Evolutionary conservation across 2,888 invertebrate species (phyloP).

Genomic region (Serripes groenlandicus): DNA sequence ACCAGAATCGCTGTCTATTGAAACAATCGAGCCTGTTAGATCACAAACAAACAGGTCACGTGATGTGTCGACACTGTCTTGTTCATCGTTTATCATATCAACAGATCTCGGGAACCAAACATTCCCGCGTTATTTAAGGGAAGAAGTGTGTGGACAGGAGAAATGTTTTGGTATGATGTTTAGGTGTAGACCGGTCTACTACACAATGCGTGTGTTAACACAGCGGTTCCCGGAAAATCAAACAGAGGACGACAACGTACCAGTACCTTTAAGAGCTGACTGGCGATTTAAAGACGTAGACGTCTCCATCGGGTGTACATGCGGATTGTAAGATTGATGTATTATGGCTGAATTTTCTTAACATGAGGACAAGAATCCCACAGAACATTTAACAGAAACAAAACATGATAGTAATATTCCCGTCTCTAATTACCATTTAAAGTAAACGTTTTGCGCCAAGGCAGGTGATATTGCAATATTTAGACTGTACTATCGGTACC

Average conservation of each 20-base stretch:
- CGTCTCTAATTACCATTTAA: too few species aligned
- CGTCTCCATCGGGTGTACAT: slow-evolving; percentile 4
- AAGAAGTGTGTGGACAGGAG: slow-evolving; percentile 14
- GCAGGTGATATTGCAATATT: too few species aligned
- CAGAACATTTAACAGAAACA: too few species aligned
- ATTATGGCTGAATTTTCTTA: too few species aligned
- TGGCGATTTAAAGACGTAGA: slow-evolving; percentile 3
- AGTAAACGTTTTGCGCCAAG: too few species aligned
- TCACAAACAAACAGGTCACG: too few species aligned
- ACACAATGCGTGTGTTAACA: slow-evolving; percentile 13
- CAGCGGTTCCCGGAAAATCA: not conserved
- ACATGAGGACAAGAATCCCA: too few species aligned
- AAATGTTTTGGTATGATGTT: slow-evolving; percentile 4
- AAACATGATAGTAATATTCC: too few species aligned
- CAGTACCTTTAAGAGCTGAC: not conserved
- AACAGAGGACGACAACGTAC: not conserved
- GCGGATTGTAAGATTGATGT: not conserved
- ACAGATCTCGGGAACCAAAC: slow-evolving; percentile 5
- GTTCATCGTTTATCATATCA: not conserved
- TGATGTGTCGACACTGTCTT: too few species aligned
- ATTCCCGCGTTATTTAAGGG: not conserved
- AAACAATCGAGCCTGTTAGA: too few species aligned
- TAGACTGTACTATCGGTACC: too few species aligned
- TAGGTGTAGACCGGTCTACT: not conserved
- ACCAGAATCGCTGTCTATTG: too few species aligned